Conservation (phyloP, 2,113 vertebrate genomes). For the Anser brachyrhynchus region DNA sequence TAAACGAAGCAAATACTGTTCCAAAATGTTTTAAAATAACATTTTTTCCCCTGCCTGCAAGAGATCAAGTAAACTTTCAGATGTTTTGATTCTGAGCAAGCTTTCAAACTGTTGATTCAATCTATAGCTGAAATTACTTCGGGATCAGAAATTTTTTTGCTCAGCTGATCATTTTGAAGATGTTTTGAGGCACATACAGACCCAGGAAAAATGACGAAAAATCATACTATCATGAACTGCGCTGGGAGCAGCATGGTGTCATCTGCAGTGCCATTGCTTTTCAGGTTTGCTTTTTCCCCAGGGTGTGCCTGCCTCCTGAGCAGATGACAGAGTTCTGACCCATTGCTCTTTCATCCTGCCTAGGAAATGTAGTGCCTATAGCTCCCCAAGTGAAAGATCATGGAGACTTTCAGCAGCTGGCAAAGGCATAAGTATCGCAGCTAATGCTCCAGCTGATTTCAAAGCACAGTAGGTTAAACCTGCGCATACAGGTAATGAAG, state of each 20-base stretch:
- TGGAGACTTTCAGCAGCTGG: not conserved
- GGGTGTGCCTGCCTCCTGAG: not conserved
- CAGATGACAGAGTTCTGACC: not conserved
- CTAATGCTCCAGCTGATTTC: slow-evolving; percentile 37
- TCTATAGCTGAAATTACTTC: not conserved
- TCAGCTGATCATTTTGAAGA: not conserved
- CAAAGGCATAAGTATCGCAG: not conserved
- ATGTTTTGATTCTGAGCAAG: not conserved
- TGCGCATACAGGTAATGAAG: not conserved
- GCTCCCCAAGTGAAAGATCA: not conserved
- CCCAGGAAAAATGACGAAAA: not conserved
- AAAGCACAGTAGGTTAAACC: slow-evolving; percentile 42
- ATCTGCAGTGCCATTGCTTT: not conserved
- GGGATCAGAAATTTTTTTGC: not conserved
- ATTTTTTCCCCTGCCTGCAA: not conserved
- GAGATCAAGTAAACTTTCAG: not conserved
- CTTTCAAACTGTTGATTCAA: not conserved
- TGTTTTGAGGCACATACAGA: not conserved
- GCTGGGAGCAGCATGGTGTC: not conserved
- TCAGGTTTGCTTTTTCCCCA: not conserved
- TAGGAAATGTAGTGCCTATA: slow-evolving; percentile 19
- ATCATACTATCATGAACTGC: fast-evolving
- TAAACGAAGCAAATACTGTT: not conserved
- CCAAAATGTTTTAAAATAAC: not conserved
- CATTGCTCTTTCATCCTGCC: not conserved